Conservation (phyloP, 2,797 vertebrate species). For the Schizopygopsis pylzovi region DNA sequence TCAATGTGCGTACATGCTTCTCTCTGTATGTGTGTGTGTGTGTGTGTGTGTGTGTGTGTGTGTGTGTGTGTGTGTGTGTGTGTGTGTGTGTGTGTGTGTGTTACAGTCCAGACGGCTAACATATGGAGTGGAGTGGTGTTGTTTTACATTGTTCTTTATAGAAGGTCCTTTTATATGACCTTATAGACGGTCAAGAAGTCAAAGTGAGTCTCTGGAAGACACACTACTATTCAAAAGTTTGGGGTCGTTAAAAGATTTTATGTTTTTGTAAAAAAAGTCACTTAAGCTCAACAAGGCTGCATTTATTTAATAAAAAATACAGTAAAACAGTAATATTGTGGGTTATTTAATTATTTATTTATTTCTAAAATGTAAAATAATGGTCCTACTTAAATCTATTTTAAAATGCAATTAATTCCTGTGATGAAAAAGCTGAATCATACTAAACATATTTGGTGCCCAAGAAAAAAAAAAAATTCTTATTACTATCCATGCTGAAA, state of each 20-base stretch:
- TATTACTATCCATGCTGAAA: neutral
- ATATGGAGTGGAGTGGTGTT: slow-evolving; percentile 29
- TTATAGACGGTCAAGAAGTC: slow-evolving; percentile 36
- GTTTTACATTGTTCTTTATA: slow-evolving; percentile 16
- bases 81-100: slow-evolving; percentile 22
- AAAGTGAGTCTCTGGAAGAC: neutral
- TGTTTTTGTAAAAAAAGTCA: too few species aligned
- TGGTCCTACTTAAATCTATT: neutral
- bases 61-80: slow-evolving; percentile 20
- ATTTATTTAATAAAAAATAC: neutral
- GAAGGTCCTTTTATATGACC: too few species aligned
- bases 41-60: slow-evolving; percentile 24
- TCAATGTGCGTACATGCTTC: neutral
- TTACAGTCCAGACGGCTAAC: slow-evolving; percentile 23
- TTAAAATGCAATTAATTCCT: neutral
- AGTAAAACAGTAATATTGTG: neutral
- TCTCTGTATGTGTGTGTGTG: neutral
- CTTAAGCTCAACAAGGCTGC: neutral
- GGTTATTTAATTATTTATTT: neutral
- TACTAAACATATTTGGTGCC: neutral
- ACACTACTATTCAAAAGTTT: neutral
- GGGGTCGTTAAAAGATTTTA: neutral
- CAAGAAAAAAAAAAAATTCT: neutral
- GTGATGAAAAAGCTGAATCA: neutral
- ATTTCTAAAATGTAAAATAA: neutral